Conservation (phyloP, 2,888 invertebrate species). For the Neoaliturus tenellus region DNA sequence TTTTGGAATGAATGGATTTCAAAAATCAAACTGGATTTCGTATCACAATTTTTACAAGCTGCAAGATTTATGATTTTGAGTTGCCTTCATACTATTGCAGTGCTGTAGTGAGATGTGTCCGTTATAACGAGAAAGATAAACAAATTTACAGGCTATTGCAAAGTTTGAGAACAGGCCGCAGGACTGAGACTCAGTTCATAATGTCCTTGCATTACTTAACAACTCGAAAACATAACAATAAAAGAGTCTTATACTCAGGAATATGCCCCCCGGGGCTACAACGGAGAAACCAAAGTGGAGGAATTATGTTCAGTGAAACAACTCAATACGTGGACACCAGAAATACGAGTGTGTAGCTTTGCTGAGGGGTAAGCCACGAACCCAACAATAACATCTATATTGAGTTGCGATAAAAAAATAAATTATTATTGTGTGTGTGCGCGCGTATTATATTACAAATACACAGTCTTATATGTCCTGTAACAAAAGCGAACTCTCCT, state of each 20-base stretch:
- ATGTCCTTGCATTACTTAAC: constrained; percentile 50
- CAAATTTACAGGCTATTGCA: constrained; percentile 60
- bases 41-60: constrained; percentile 66
- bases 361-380: constrained; percentile 52
- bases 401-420: constrained; percentile 53
- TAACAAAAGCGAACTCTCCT: constrained; percentile 54
- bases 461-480: constrained; percentile 54
- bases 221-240: constrained; percentile 58
- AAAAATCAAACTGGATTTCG: constrained; percentile 65
- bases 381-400: constrained; percentile 51
- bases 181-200: constrained; percentile 59
- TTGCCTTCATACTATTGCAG: constrained; percentile 91
- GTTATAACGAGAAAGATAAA: constrained; percentile 60
- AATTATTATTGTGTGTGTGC: constrained; percentile 50
- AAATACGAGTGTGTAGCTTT: constrained; percentile 53
- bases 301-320: constrained; percentile 50
- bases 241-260: constrained; percentile 55
- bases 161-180: constrained; percentile 64
- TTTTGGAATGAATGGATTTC: constrained; percentile 67
- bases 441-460: constrained; percentile 51
- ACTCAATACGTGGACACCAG: constrained; percentile 49
- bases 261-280: constrained; percentile 31
- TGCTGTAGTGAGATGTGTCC: constrained; percentile 68
- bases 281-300: constrained; percentile 19
- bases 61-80: constrained; percentile 71